phyloP scores from a whole-genome alignment of 2,888 invertebrate genomes.

The Cephus sareptanus region DNA sequence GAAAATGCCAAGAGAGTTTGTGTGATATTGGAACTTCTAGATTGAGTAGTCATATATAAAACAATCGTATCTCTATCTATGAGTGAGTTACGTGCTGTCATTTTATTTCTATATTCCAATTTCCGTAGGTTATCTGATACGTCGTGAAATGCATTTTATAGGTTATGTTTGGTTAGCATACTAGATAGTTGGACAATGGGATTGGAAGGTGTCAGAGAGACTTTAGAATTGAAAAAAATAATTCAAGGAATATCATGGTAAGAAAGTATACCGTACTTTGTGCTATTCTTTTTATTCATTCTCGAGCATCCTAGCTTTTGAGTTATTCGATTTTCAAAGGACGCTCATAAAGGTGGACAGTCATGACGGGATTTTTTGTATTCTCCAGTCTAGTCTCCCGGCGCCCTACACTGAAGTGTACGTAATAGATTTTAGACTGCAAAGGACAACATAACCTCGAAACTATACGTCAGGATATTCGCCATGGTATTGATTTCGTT shows the following conservation, averaged over 20 bases:
- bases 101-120: background rate
- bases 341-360: background rate
- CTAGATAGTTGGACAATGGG: background rate
- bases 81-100: background rate
- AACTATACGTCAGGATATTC: background rate
- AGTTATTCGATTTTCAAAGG: background rate
- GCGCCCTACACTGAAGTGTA: background rate
- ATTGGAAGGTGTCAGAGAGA: background rate
- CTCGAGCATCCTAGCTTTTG: background rate
- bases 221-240: background rate
- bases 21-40: background rate
- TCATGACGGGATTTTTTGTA: background rate
- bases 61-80: background rate
- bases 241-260: background rate
- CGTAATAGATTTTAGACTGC: background rate
- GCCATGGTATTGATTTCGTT: background rate
- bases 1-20: background rate
- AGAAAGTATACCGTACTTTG: background rate
- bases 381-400: background rate
- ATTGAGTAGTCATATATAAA: background rate
- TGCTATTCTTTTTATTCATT: background rate
- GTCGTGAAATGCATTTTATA: background rate
- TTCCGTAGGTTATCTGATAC: background rate
- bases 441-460: background rate
- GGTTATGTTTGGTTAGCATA: background rate